These are phyloP conservation scores for Carlito syrichta DNA, from an alignment of 2,113 vertebrate genomes.

Conservation along the genomic window DNA sequence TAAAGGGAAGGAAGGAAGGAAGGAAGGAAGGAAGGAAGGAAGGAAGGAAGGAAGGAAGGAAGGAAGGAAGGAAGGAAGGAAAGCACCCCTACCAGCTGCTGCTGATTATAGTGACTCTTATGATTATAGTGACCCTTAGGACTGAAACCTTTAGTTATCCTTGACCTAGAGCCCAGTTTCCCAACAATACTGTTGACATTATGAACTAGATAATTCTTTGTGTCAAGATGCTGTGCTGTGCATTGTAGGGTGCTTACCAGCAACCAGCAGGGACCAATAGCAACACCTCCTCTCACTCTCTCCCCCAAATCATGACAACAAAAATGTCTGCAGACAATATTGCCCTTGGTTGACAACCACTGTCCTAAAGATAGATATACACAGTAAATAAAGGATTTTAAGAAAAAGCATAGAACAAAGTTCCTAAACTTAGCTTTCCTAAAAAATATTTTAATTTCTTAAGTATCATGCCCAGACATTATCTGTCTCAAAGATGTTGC, in stretches of 20 bases:
- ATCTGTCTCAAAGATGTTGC: neutral
- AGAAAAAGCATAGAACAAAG: neutral
- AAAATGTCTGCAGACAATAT: neutral
- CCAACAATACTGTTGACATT: neutral
- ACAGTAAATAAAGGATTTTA: neutral
- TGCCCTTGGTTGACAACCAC: neutral
- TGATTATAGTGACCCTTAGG: neutral
- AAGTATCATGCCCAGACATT: neutral
- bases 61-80: neutral
- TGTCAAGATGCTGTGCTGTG: fast-evolving
- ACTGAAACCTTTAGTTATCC: neutral
- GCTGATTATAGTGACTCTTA: neutral
- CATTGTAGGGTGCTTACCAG: neutral
- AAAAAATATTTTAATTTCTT: neutral
- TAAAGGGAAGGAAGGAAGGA: too few species aligned
- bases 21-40: too few species aligned
- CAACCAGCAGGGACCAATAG: neutral
- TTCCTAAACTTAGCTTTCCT: neutral
- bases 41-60: too few species aligned
- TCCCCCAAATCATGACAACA: fast-evolving
- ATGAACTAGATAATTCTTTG: neutral
- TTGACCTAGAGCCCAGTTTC: neutral
- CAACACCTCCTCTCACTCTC: neutral
- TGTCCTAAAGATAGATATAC: neutral
- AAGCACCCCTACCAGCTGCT: neutral